Evolutionary conservation across 2,888 invertebrate genomes (phyloP), one percentile per base, ranked within the genome.

Genomic region (Unio pictorum): DNA sequence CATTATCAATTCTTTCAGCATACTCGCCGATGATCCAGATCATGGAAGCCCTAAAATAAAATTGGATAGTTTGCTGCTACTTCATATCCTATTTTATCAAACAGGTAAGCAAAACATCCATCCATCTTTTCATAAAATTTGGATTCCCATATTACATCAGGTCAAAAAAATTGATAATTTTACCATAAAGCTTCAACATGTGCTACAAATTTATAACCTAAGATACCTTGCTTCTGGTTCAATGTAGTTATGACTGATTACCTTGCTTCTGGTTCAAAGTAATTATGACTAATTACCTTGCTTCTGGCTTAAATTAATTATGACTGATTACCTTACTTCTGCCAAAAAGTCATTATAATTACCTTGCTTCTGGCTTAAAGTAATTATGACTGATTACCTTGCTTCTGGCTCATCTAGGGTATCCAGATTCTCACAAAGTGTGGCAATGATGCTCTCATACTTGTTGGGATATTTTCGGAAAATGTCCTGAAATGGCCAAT

Each of bases 351-450:
- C 3, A 4, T 4, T 4, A 3, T 30, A 5, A 30, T 30, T 30
- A 30, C 45, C 45, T 45, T 45, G 45, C 45, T 45, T 1, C 45
- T 45, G 45, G 45, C 45, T 11, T 11, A 45, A 45, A 45, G 45
- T 11, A 45, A 45, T 45, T 26, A 18, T 58, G 20, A 26, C 26
- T 62, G 60, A 62, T 71, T 61, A 84, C 84, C 84, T 93, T 0
- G 99, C 99, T 89, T 99, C 99, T 0, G 99, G 99, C 88, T 99
- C 99, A 89, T 99, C 99, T 73, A 99, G 90, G 0, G 99, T 99
- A 88, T 99, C 99, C 81, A 99, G 91, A 91, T 99, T 99, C 91
- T 99, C 99, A 90, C 99, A 99, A 8, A 99, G 92, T 0, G 99
- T 99, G 75, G 98, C 98, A 89, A 99, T 99, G 88, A 99, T 99